Evolutionary conservation across 2,113 vertebrate species (phyloP).

Genomic region (Hoplias malabaricus): DNA sequence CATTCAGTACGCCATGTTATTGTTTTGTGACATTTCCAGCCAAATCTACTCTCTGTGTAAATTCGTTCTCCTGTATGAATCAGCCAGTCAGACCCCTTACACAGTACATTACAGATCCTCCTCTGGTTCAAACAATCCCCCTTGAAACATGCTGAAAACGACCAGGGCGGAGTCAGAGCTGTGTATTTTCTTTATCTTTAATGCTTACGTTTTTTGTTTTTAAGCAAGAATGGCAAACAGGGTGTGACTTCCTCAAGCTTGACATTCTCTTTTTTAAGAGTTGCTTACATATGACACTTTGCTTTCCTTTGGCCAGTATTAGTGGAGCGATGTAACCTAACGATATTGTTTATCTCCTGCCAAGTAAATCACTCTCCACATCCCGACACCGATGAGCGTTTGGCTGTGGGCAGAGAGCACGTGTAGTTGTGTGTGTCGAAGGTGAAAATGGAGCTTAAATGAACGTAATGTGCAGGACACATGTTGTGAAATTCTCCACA

Average conservation of each 20-base stretch:
- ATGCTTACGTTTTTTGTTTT: constrained; percentile 36
- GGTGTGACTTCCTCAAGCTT: constrained; percentile 58
- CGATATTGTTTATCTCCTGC: background rate
- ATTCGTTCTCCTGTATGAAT: background rate
- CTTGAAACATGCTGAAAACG: constrained; percentile 37
- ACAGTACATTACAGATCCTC: background rate
- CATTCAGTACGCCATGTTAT: too few relatives aligned
- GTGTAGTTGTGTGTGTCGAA: background rate
- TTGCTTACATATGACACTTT: constrained; percentile 32
- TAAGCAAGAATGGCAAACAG: constrained; percentile 59
- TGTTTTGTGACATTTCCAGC: too few relatives aligned
- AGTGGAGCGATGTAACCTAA: background rate
- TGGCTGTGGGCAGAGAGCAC: background rate
- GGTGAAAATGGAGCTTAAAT: background rate
- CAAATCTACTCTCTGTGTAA: too few relatives aligned
- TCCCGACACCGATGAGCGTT: too few relatives aligned
- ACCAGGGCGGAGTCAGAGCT: constrained; percentile 12
- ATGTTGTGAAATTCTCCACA: background rate
- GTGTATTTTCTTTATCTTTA: constrained; percentile 8
- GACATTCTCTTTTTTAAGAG: constrained; percentile 26
- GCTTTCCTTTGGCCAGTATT: constrained; percentile 30
- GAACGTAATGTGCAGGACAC: background rate
- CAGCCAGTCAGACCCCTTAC: too few relatives aligned
- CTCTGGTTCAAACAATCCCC: background rate
- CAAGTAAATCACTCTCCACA: background rate